Conservation (phyloP, 2,797 vertebrate species). For the Chaetophractus vellerosus region DNA sequence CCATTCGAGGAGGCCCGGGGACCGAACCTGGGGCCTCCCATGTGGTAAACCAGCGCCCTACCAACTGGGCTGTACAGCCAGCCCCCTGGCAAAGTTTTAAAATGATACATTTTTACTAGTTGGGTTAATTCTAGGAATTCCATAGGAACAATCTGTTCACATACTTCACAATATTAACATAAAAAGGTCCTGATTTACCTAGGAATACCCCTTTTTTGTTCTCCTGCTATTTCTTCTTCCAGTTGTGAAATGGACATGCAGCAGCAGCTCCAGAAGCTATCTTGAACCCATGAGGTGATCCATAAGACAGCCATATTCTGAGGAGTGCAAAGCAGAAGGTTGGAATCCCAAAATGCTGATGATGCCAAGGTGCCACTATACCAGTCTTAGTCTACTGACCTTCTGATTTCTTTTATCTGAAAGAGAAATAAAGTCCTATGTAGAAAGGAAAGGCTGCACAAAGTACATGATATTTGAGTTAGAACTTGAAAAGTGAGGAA, state of each 20-base stretch:
- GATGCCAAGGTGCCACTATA: background rate
- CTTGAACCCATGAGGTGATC: background rate
- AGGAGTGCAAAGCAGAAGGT: background rate
- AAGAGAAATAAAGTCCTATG: conserved; percentile 15
- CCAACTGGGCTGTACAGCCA: no score
- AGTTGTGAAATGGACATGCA: background rate
- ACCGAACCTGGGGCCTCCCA: no score
- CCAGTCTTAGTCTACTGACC: background rate
- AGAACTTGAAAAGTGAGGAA: background rate
- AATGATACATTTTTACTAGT: conserved; percentile 6
- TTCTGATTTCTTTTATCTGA: conserved; percentile 25
- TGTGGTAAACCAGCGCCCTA: no score
- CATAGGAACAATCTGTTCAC: background rate
- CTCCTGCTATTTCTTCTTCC: conserved; percentile 15
- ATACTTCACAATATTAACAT: background rate
- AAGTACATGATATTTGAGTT: background rate
- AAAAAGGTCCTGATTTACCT: background rate
- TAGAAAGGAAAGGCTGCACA: background rate
- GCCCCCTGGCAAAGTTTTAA: background rate
- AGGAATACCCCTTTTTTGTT: background rate
- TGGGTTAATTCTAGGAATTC: conserved; percentile 59
- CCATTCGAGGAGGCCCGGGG: no score
- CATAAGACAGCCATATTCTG: background rate
- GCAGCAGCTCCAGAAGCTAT: background rate
- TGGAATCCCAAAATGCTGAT: background rate